These are phyloP conservation scores for Lethrus apterus DNA, from an alignment of 1,140 invertebrate genomes.

Conservation along the genomic window DNA sequence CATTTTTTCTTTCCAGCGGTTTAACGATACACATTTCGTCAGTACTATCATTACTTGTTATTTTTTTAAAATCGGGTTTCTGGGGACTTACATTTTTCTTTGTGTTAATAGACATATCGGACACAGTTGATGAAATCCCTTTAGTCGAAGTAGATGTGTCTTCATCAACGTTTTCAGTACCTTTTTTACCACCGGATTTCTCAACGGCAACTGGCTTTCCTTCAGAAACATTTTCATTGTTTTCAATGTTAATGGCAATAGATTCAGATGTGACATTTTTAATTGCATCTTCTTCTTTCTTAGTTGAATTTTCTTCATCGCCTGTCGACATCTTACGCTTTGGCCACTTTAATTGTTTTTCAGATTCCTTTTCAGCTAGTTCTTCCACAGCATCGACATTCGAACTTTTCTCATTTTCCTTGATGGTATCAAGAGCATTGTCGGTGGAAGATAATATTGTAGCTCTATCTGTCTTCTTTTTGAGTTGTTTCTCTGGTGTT, in stretches of 20 bases:
- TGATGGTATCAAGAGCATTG: background rate
- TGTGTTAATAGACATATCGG: too few relatives aligned
- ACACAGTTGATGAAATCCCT: too few relatives aligned
- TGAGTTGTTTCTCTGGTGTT: background rate
- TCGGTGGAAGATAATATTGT: slow-evolving; percentile 1
- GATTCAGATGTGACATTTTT: background rate
- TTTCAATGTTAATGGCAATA: background rate
- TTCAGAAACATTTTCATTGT: background rate
- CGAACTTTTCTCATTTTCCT: background rate
- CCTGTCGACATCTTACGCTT: background rate
- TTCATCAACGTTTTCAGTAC: too few relatives aligned
- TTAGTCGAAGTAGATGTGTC: too few relatives aligned
- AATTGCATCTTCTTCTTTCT: background rate
- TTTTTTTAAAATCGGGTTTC: too few relatives aligned
- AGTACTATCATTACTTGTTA: too few relatives aligned
- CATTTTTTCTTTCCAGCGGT: too few relatives aligned
- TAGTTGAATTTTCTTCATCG: background rate
- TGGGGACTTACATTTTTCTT: too few relatives aligned
- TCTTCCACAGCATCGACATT: background rate
- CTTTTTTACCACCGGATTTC: background rate
- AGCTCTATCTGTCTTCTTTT: background rate
- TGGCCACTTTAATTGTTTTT: background rate
- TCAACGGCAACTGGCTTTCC: background rate
- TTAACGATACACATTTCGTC: too few relatives aligned
- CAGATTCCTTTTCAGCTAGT: background rate